These are phyloP conservation scores for Cygnus atratus DNA, from an alignment of 2,113 vertebrate genomes.

Conservation along the genomic window DNA sequence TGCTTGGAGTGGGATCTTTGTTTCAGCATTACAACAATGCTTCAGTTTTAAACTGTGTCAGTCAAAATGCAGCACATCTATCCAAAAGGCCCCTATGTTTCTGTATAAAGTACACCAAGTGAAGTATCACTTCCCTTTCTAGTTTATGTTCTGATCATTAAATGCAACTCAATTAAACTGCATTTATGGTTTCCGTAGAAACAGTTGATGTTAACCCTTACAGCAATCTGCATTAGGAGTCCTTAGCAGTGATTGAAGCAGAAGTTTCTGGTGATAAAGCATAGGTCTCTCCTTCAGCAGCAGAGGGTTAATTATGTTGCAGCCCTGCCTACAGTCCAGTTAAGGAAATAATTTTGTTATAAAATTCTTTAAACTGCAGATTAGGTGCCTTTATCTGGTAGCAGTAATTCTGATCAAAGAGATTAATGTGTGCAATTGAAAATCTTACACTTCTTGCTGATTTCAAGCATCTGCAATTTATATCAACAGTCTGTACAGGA, in stretches of 20 bases:
- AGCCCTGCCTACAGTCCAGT: neutral
- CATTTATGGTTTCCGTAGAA: neutral
- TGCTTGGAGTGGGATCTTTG: neutral
- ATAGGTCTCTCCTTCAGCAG: neutral
- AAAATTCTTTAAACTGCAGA: neutral
- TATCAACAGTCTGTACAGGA: neutral
- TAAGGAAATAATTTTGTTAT: neutral
- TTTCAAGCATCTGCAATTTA: neutral
- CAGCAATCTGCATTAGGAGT: neutral
- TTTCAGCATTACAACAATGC: neutral
- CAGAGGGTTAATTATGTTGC: neutral
- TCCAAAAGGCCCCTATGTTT: neutral
- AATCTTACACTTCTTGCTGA: neutral
- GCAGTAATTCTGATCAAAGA: neutral
- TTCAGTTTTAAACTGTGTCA: neutral
- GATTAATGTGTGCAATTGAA: neutral
- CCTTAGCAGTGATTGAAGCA: neutral
- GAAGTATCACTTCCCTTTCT: neutral
- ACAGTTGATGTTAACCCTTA: neutral
- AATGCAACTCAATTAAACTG: neutral
- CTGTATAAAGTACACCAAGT: neutral
- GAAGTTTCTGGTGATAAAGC: neutral
- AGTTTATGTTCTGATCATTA: neutral
- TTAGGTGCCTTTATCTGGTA: neutral
- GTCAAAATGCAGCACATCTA: neutral